Base-by-base conservation (phyloP, 30 jellyfish, hydroid and myxozoan genomes). In the Pelagia noctiluca region DNA sequence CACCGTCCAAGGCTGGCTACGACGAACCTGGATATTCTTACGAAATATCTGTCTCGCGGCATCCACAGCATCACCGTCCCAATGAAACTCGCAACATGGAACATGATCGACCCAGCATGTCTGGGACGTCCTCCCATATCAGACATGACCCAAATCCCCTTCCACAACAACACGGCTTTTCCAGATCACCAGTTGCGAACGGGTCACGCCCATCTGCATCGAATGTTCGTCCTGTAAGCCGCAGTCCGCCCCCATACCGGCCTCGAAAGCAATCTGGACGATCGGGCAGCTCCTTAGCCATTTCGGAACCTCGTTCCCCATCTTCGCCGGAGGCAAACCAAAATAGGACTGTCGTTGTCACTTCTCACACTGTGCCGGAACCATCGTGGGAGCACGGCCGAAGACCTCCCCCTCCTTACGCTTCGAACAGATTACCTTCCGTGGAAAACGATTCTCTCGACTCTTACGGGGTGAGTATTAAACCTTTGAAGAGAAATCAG, bases 331-430 rank as follows among this genome's bases (percentile, higher is more conserved):
- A 21, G 25, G 28, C 60, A 19, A 66, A 76, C 22, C 11, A 7
- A 16, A 19, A 28, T 26, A 67, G 23, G 25, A 18, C 54, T 47
- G 64, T 23, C 75, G 82, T 19, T 28, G 24, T 42, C 49, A 79
- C 36, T 19, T 21, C 3, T 26, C 90, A 79, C 28, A 30, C 0
- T 42, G 82, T 25, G 1, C 69, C 29, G 16, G 90, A 79, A 11
- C 63, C 75, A 24, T 62, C 34, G 22, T 32, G 52, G 0, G 90
- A 79, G 35, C 90, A 78, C 13, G 48, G 90, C 63, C 37, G 47
- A 57, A 63, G 68, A 60, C 90, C 35, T 63, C 90, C 90, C 13
- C 90, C 90, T 2, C 90, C 90, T 0, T 79, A 79, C 22, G 82
- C 90, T n/a, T 73, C 71, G 7, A 82, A 64, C 4, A 21, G 29